Evolutionary conservation across 2,113 vertebrate genomes (phyloP), one percentile per base, ranked within the genome.

Genomic region (Eptatretus burgeri): DNA sequence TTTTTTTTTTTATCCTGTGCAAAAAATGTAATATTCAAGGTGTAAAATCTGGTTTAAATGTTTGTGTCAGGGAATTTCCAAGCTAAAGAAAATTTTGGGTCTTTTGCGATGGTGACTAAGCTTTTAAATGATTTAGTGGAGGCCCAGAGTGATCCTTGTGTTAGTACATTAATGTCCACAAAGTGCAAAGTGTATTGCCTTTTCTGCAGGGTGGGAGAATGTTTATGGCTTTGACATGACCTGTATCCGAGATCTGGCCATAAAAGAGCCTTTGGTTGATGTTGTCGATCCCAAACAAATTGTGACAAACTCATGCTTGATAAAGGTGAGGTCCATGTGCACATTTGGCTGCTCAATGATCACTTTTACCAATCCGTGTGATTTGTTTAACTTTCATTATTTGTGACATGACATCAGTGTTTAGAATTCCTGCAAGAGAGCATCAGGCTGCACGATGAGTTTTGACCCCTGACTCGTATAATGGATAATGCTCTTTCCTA

Each of bases 181-280:
- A 41, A 5, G 18, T 60, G 53, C 16, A 16, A 18, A 66, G 51
- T 73, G 64, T 71, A 2, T n/a, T 49, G 50, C 68, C 2, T 2
- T 14, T 73, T 72, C 76, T 56, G 62, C 76, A 96, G 91, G 91
- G 88, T 94, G 91, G 91, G 88, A 96, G 76, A 94, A 93, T 3
- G 91, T 96, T 62, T 96, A 96, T 20, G 88, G 91, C 68, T 96
- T 96, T 74, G 88, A 96, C 77, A 96, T 96, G 91, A 93, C 83
- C 67, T 96, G 91, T 68, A 93, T 96, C 71, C 80, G 88, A 50
- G 85, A 96, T 1, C 85, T 96, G 65, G 91, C 91, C 68, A 87
- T 94, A 76, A 93, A 78, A 78, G 91, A 96, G 66, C 91, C 91
- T 1, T 71, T 96, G 75, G 88, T 94, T 77, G 91, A 96, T 68